Base-by-base conservation (phyloP, 2,113 vertebrate genomes). In the Danionella cerebrum region DNA sequence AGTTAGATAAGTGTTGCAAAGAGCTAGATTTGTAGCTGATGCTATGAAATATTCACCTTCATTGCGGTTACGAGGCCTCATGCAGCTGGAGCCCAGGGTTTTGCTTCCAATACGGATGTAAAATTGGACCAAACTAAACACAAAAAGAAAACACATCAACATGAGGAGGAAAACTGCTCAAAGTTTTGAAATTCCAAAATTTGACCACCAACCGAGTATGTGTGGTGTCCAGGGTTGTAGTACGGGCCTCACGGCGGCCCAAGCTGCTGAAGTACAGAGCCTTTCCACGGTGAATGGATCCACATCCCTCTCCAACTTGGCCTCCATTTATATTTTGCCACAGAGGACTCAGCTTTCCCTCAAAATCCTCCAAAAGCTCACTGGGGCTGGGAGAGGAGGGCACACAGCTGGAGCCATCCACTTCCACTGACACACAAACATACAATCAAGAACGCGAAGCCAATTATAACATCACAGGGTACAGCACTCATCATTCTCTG, bases 61-160 rank as follows among this genome's bases (percentile, higher is more conserved):
- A 78, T 98, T 98, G 66, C 94, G 90, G 47, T 91, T 85, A 72
- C 91, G 92, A 57, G 96, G 94, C 69, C 93, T 93, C 73, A 82
- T 94, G 79, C 96, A 99, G 48, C 91, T 87, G 22, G 89, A 88
- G 6, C 94, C 95, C 77, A 90, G 78, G 76, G 86, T 92, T 82
- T 93, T 98, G 75, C 92, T 95, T 78, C 96, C 96, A 70, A 99
- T 94, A 69, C 95, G 90, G 70, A 97, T 83, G 80, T 97, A 99
- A 89, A 98, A 99, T 22, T 99, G 96, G 79, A 94, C 88, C 12
- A 99, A 81, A 74, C 96, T 99, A 74, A 45, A 22, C 25, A 65
- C 38, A 67, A 71, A 29, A n/a, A 68, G 36, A 0, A 36, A 38
- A 25, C 11, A 38, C n/a, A n/a, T n/a, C n/a, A n/a, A n/a, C n/a